Base-by-base conservation (phyloP, 2,113 vertebrate genomes). In the Tenebrosternarchus preto region DNA sequence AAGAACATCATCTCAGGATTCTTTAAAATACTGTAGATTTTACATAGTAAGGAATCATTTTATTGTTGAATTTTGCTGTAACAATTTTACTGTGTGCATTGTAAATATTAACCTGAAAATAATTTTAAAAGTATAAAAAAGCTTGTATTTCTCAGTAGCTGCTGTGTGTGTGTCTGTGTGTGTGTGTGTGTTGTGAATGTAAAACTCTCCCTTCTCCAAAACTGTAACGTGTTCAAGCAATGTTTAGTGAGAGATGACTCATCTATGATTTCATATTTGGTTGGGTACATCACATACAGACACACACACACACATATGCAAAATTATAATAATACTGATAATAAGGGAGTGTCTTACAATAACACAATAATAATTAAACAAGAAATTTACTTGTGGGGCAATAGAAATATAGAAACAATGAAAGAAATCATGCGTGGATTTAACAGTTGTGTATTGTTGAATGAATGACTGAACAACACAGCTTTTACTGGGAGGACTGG, bases 321-420 rank as follows among this genome's bases (percentile, higher is more conserved):
- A 39, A 57, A 57, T 20, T 15, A 57, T 20, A 57, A 57, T 20
- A 57, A 57, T 15, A 56, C 2, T 17, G 12, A 56, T 19, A 57
- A 22, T 20, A 78, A 60, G 19, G 78, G 70, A 73, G 70, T 67
- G 78, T 56, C 70, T 57, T 56, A 31, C 25, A 80, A 80, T 55
- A 80, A 39, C 46, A 74, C 3, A 24, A 22, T 20, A 27, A 29
- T 67, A 80, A 74, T 73, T 74, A 80, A 66, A 67, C 3, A 3
- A 56, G 71, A 36, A 27, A 29, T 66, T 67, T 20, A 55, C 27
- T 17, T 16, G 8, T 0, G 1, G 12, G 15, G 5, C 50, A 24
- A 17, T 3, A 11, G 70, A 66, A 27, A 27, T 27, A 12, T 19
- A 46, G 63, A 55, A 73, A 80, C 70, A 67, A 46, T 50, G 46